Percentiles rank a stretch among this genome's conserved stretches.
These are phyloP conservation scores for Tangara arthus DNA, from an alignment of 2,797 vertebrate species.

Conservation along the genomic window DNA sequence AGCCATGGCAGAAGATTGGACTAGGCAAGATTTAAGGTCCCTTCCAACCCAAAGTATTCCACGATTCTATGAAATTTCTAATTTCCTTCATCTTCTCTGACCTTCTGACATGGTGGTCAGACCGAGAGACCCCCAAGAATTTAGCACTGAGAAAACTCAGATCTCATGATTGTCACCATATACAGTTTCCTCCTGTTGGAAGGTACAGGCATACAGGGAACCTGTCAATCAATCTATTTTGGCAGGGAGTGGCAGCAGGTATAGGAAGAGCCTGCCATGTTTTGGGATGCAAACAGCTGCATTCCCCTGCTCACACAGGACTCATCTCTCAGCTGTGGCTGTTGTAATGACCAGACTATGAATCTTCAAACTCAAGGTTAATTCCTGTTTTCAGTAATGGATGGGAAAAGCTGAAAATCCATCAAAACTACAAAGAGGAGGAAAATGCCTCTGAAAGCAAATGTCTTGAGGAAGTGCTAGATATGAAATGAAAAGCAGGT, in stretches of 20 bases:
- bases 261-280: not conserved
- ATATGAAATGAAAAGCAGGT: not conserved
- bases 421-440: constrained; percentile 28
- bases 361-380: constrained; percentile 52
- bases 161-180: not conserved
- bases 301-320: not conserved
- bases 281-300: not conserved
- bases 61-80: not conserved
- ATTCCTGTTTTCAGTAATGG: constrained; percentile 12
- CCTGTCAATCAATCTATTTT: not conserved
- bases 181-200: not conserved
- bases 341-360: not conserved
- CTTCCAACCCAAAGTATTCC: not conserved
- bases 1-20: not conserved
- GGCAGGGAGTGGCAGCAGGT: not conserved
- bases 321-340: not conserved
- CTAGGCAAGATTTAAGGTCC: not conserved
- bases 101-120: not conserved
- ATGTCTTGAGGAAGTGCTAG: not conserved
- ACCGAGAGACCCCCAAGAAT: fast-evolving
- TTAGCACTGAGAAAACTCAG: not conserved
- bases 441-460: not conserved
- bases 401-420: constrained; percentile 46
- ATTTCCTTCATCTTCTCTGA: not conserved
- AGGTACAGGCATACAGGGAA: not conserved